Conservation (phyloP, 2,797 vertebrate species). For the Microctenopoma stevenorrisi region DNA sequence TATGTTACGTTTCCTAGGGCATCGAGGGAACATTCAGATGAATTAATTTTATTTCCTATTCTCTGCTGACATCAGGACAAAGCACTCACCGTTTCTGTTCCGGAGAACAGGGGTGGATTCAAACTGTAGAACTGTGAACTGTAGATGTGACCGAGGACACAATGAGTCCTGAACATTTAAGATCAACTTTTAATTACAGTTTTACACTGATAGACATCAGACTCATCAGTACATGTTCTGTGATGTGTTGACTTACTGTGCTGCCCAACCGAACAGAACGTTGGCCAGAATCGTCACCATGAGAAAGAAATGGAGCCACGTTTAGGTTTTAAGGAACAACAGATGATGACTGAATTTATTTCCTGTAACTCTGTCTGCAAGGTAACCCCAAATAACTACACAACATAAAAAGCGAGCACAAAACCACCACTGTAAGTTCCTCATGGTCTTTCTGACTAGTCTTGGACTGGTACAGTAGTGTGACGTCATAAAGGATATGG, state of each 20-base stretch:
- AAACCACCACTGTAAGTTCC: not conserved
- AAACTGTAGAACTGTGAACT: not conserved
- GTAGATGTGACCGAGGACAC: not conserved
- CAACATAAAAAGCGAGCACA: not conserved
- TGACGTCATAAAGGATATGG: conserved; percentile 89
- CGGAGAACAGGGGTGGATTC: not conserved
- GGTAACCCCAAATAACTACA: not conserved
- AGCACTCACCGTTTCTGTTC: not conserved
- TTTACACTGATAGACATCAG: not conserved
- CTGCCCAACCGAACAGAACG: conserved; percentile 86
- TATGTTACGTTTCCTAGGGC: no score
- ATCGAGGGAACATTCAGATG: not conserved
- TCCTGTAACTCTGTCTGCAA: not conserved
- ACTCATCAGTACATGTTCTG: not conserved
- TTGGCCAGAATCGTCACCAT: conserved; percentile 92
- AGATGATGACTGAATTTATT: not conserved
- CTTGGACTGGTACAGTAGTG: not conserved
- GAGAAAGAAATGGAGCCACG: conserved; percentile 91
- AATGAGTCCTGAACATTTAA: not conserved
- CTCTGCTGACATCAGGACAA: not conserved
- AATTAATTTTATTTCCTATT: not conserved
- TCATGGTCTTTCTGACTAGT: not conserved
- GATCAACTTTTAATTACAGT: not conserved
- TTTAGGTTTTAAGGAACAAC: conserved; percentile 81
- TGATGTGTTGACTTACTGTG: conserved; percentile 85